Evolutionary conservation across 2,113 vertebrate species (phyloP), one percentile per base, ranked within the genome.

Genomic region (Rana temporaria): DNA sequence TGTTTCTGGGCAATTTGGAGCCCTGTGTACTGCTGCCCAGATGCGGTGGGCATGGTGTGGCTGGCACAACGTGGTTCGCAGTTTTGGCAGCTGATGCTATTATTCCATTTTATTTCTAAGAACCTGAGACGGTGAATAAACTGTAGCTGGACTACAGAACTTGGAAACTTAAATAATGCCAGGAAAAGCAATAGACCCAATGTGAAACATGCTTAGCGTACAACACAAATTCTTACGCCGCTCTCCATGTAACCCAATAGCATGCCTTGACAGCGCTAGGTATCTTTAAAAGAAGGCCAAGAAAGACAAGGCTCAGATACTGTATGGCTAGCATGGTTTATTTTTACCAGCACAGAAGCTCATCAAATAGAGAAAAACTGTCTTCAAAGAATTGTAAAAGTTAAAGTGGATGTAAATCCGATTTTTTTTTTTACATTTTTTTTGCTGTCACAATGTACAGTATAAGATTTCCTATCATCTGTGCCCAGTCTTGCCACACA

Each of bases 111-210:
- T 48, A 52, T 65, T 73, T 56, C 55, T 67, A 65, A 59, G 63
- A 81, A 71, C 66, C 66, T 71, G 78, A 81, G 65, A 68, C 19
- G 8, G 77, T 68, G 77, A 12, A 59, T 66, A 79, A 79, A 59
- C 18, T 82, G 71, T 16, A 74, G 70, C 38, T 81, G 68, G 68
- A 53, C 38, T 53, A 30, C 17, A 71, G 66, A 78, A 78, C 64
- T 62, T 60, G 78, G 66, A 80, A 80, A 80, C 34, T 80, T 57
- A 42, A 42, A 52, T 1, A 52, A 15, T 48, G 66, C 78, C 78
- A 80, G 24, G 62, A 68, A 70, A 16, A 68, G n/a, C 59, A 62
- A 30, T 19, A 14, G 78, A 57, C 34, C 34, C 65, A 78, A 17
- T 19, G 64, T 34, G 26, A 56, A 53, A 73, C 53, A 9, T 57